Conservation (phyloP, 2,797 vertebrate genomes). For the Mormyrus proboscirostris region DNA sequence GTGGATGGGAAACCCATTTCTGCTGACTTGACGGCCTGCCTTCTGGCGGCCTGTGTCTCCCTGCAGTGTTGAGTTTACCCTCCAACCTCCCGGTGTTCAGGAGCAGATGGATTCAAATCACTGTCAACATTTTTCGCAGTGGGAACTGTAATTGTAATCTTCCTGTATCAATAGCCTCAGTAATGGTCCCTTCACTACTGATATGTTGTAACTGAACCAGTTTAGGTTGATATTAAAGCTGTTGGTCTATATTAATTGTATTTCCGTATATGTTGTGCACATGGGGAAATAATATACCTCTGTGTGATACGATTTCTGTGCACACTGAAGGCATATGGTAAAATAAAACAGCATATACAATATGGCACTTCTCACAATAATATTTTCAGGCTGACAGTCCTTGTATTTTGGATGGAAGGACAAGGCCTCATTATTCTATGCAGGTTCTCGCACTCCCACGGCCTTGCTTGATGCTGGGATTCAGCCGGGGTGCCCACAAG, state of each 20-base stretch:
- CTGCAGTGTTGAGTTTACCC: constrained; percentile 39
- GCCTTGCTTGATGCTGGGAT: background rate
- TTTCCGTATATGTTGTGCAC: background rate
- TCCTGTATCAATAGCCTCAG: constrained; percentile 13
- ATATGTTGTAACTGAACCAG: background rate
- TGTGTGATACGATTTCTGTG: background rate
- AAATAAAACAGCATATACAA: background rate
- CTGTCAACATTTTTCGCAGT: constrained; percentile 41
- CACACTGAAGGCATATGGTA: background rate
- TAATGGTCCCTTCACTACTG: background rate
- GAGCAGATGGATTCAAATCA: constrained; percentile 51
- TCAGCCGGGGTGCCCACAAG: background rate
- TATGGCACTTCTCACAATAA: background rate
- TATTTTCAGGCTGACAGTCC: constrained; percentile 3
- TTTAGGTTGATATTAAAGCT: background rate
- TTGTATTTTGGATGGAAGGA: background rate
- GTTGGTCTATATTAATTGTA: constrained; percentile 1
- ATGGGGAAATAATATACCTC: background rate
- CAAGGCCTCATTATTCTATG: constrained; percentile 6
- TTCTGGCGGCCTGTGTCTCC: constrained; percentile 41
- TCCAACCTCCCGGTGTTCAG: constrained; percentile 45
- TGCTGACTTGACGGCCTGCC: constrained; percentile 55
- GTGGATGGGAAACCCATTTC: constrained; percentile 46
- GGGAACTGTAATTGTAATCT: constrained; percentile 29
- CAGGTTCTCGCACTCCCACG: background rate